phyloP scores from a whole-genome alignment of 1,140 invertebrate genomes.

The Lordiphosa clarofinis region DNA sequence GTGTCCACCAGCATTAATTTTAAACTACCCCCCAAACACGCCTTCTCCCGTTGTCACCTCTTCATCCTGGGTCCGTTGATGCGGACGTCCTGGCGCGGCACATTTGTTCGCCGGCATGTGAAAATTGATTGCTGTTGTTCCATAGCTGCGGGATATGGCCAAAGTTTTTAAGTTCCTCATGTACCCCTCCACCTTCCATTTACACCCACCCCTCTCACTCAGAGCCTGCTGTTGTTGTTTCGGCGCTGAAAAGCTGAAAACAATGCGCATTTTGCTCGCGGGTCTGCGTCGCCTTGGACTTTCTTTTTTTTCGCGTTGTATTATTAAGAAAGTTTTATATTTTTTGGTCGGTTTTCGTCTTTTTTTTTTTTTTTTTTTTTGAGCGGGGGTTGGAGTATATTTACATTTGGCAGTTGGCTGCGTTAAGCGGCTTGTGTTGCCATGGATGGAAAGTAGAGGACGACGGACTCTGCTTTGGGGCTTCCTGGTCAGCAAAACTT shows the following conservation, averaged over 20 bases:
- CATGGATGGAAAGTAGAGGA: slow-evolving; percentile 33
- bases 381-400: slow-evolving; percentile 58
- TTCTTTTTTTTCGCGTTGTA: slow-evolving; percentile 50
- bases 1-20: slow-evolving; percentile 50
- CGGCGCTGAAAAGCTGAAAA: slow-evolving; percentile 74
- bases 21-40: slow-evolving; percentile 27
- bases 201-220: slow-evolving; percentile 3
- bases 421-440: slow-evolving; percentile 72
- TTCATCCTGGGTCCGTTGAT: too few species aligned
- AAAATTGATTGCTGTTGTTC: slow-evolving; percentile 75
- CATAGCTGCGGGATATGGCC: slow-evolving; percentile 75
- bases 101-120: slow-evolving; percentile 73
- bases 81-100: slow-evolving; percentile 60
- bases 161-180: slow-evolving; percentile 72
- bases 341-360: slow-evolving; percentile 53
- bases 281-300: slow-evolving; percentile 68
- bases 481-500: slow-evolving; percentile 51
- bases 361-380: neutral
- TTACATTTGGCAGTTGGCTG: slow-evolving; percentile 74
- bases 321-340: slow-evolving; percentile 77
- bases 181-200: slow-evolving; percentile 22
- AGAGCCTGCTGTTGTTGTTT: slow-evolving; percentile 31
- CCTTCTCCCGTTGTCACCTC: neutral
- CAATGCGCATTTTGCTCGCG: slow-evolving; percentile 72
- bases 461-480: slow-evolving; percentile 12